Conservation (phyloP, 2,888 invertebrate species). For the Drosophila macrospina region DNA sequence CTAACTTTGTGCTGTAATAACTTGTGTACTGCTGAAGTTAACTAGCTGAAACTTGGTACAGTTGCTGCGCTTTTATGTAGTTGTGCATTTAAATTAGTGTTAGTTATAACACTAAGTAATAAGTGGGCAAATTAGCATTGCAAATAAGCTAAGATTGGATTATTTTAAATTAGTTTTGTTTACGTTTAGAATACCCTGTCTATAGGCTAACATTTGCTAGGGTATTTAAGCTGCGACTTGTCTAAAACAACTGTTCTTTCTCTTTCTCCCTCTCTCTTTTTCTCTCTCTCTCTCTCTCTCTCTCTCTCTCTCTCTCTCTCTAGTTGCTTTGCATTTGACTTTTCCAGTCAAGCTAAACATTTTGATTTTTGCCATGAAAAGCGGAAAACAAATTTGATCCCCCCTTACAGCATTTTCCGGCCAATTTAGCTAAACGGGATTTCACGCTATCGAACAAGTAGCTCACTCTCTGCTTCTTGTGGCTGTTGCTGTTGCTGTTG, state of each 20-base stretch:
- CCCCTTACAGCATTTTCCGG: slow-evolving; percentile 69
- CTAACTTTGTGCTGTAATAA: neutral
- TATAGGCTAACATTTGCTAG: neutral
- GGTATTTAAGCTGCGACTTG: slow-evolving; percentile 10
- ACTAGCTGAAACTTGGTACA: neutral
- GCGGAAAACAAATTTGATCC: slow-evolving; percentile 64
- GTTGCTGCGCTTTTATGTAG: too few species aligned
- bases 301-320: neutral
- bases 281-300: too few species aligned
- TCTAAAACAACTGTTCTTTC: neutral
- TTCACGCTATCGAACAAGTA: slow-evolving; percentile 59
- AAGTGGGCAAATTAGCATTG: too few species aligned
- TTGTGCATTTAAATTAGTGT: too few species aligned
- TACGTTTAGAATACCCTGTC: too few species aligned
- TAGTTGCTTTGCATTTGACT: slow-evolving; percentile 27
- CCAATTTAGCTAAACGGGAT: slow-evolving; percentile 82
- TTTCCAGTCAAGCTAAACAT: slow-evolving; percentile 53
- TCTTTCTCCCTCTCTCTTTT: too few species aligned
- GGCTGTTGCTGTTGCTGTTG: slow-evolving; percentile 17
- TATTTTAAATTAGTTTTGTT: too few species aligned
- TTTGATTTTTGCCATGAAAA: slow-evolving; percentile 45
- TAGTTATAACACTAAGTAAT: too few species aligned
- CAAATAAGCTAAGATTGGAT: too few species aligned
- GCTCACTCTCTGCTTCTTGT: slow-evolving; percentile 3
- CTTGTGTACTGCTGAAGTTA: neutral